phyloP scores from a whole-genome alignment of 1,140 invertebrate genomes.

The Solen grandis region DNA sequence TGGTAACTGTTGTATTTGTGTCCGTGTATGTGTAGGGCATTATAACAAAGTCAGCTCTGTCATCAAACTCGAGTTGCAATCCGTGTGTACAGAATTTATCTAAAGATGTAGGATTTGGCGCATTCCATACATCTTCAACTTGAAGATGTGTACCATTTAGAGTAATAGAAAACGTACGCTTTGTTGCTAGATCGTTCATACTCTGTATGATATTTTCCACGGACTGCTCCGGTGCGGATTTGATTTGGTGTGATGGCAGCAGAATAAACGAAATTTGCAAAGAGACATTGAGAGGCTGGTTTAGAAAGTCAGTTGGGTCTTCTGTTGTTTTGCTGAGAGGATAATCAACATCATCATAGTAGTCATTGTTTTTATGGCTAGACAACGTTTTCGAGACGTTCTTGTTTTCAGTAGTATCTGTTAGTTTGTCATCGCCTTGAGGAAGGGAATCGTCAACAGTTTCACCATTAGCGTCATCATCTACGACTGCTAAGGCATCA shows the following conservation, averaged over 20 bases:
- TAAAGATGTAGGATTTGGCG: conserved; percentile 39
- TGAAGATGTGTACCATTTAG: conserved; percentile 67
- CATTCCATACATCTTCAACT: conserved; percentile 59
- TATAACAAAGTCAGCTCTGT: conserved; percentile 61
- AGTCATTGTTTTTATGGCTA: not conserved
- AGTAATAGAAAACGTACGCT: conserved; percentile 64
- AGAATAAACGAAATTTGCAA: conserved; percentile 61
- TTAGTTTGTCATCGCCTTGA: no score
- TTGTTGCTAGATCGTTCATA: conserved; percentile 60
- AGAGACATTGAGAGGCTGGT: conserved; percentile 34
- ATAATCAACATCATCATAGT: not conserved
- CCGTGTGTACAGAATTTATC: conserved; percentile 60
- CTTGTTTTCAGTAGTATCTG: not conserved
- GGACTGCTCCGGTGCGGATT: conserved; percentile 35
- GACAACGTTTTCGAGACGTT: not conserved
- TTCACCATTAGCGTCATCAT: no score
- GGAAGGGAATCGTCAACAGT: no score
- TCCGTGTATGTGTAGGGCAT: conserved; percentile 35
- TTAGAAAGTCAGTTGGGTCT: not conserved
- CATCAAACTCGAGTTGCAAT: conserved; percentile 39
- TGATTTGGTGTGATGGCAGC: conserved; percentile 51
- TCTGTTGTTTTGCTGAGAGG: not conserved
- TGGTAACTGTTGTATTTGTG: conserved; percentile 41
- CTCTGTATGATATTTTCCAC: conserved; percentile 54
- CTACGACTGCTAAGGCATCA: no score